Conservation (phyloP, 92 coral and sea anemone genomes). For the Desmophyllum pertusum region DNA sequence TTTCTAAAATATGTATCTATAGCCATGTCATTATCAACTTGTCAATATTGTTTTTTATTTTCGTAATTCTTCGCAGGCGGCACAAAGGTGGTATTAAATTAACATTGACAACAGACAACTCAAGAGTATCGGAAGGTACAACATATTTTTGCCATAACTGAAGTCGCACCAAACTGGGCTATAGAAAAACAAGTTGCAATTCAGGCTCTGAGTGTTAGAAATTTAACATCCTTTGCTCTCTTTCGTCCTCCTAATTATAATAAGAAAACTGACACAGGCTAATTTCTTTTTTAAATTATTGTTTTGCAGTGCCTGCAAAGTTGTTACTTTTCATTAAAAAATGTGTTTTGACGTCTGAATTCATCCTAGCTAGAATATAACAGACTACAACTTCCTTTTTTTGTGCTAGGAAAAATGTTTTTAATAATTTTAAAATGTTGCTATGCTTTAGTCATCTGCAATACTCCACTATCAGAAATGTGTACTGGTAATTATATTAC, state of each 20-base stretch:
- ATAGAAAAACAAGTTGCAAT: not conserved
- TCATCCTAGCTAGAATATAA: not conserved
- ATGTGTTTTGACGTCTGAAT: not conserved
- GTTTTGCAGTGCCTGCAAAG: too few relatives aligned
- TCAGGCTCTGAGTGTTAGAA: not conserved
- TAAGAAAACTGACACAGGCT: too few relatives aligned
- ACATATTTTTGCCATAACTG: not conserved
- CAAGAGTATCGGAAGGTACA: not conserved
- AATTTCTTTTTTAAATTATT: too few relatives aligned
- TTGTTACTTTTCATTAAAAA: too few relatives aligned
- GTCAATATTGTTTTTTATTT: not conserved
- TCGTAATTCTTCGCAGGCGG: not conserved
- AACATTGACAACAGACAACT: not conserved
- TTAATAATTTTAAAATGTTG: not conserved
- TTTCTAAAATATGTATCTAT: not conserved
- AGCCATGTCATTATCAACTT: not conserved
- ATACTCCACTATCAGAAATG: not conserved
- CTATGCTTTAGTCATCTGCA: not conserved
- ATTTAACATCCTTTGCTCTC: not conserved
- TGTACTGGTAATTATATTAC: too few relatives aligned
- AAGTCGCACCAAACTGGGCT: not conserved
- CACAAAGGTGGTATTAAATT: not conserved
- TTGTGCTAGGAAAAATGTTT: not conserved
- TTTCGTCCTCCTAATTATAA: too few relatives aligned
- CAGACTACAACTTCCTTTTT: not conserved